Base-by-base conservation (phyloP, 2,888 invertebrate genomes). In the Chydorus sphaericus region DNA sequence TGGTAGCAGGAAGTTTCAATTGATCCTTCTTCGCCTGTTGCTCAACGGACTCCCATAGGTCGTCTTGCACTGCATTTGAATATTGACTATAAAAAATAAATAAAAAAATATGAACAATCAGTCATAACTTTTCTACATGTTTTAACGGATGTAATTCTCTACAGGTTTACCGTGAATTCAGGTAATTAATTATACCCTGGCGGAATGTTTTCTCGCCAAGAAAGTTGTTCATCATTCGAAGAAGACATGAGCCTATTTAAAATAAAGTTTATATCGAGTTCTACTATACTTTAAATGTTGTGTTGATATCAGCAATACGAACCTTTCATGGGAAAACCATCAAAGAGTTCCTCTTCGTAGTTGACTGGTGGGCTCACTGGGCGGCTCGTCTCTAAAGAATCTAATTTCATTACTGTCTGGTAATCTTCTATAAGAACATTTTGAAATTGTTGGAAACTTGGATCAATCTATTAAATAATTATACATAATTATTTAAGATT, bases 31-130 rank as follows among this genome's bases (percentile, higher is more conserved):
- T 68, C 5, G 70, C 91, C 62, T 83, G 81, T 33, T 78, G 74
- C 0, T 90, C 89, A 52, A 92, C 71, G 20, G 83, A 78, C n/a
- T 73, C 69, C 89, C 89, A 91, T 0, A 93, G 74, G 69, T 92
- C 85, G 65, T 87, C 82, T 66, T 92, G 90, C 58, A 80, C 83
- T 0, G 89, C 87, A 65, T 83, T 88, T 2, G 67, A 66, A 68
- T 82, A 88, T 30, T 78, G 76, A 64, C 66, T 66, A 63, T n/a
- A n/a, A n/a, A n/a, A n/a, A n/a, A n/a, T n/a, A n/a, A n/a, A n/a
- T n/a, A n/a, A n/a, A n/a, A n/a, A n/a, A n/a, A n/a, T n/a, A n/a
- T n/a, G n/a, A n/a, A n/a, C n/a, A n/a, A n/a, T n/a, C n/a, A n/a
- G n/a, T n/a, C n/a, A n/a, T 66, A 56, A 66, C 51, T 33, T 23